Percentiles rank a stretch among this genome's conserved stretches.
These are phyloP conservation scores for Channa maculata DNA, from an alignment of 2,113 vertebrate genomes.

Conservation along the genomic window DNA sequence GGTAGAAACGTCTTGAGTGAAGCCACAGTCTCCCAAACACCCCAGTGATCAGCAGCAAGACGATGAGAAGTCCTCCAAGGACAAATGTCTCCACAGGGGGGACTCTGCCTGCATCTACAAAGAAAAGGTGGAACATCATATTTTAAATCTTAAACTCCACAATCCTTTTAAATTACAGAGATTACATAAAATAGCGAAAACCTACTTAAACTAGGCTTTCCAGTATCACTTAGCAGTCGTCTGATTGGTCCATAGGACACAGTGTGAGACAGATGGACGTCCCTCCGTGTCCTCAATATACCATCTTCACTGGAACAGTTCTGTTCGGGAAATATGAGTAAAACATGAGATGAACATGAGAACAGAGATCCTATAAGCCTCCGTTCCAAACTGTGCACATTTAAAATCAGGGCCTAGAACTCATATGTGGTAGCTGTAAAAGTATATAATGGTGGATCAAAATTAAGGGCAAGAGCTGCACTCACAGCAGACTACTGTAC, in stretches of 20 bases:
- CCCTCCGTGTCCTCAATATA: conserved; percentile 73
- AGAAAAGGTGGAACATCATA: neutral
- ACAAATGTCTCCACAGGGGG: conserved; percentile 80
- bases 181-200: conserved; percentile 8
- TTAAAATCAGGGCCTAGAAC: conserved; percentile 19
- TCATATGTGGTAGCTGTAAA: conserved; percentile 12
- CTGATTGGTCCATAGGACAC: conserved; percentile 82
- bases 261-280: conserved; percentile 70
- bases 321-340: conserved; percentile 59
- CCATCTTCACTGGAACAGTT: conserved; percentile 79
- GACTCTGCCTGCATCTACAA: conserved; percentile 63
- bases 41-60: conserved; percentile 79
- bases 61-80: conserved; percentile 75
- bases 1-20: conserved; percentile 80
- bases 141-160: neutral
- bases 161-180: neutral
- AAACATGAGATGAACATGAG: neutral
- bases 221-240: conserved; percentile 53
- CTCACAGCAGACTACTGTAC: conserved; percentile 24
- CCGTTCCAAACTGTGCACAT: conserved; percentile 1
- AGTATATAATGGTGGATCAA: conserved; percentile 48
- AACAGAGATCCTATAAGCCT: neutral
- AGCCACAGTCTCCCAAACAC: conserved; percentile 83
- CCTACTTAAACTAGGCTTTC: conserved; percentile 68
- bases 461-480: conserved; percentile 44